Percentiles rank a stretch among this genome's conserved stretches.
These are phyloP conservation scores for Hyposoter didymator DNA, from an alignment of 2,888 invertebrate genomes.

Conservation along the genomic window DNA sequence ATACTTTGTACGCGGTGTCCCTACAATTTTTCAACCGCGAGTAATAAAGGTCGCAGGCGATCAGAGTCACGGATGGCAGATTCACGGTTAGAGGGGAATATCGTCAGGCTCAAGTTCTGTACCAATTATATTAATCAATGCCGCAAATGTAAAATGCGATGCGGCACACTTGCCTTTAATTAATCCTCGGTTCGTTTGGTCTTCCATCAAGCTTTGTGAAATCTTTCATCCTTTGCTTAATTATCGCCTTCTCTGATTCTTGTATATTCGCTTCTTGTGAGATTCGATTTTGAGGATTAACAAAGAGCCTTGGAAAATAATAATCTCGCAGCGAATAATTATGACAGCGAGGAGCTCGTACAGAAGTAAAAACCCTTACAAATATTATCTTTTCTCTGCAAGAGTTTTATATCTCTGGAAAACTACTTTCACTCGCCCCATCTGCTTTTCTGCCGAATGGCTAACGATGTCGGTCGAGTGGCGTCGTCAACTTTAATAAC, in stretches of 20 bases:
- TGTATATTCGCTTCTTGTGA: background rate
- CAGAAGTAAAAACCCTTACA: background rate
- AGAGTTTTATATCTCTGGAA: conserved; percentile 1
- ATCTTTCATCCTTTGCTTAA: background rate
- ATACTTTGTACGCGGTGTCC: too few species aligned
- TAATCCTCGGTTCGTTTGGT: background rate
- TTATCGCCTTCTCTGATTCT: background rate
- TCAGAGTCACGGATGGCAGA: background rate
- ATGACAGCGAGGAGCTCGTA: conserved; percentile 24
- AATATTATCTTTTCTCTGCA: conserved; percentile 8
- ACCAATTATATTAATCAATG: background rate
- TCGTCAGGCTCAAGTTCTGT: background rate
- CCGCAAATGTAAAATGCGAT: background rate
- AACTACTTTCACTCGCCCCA: background rate
- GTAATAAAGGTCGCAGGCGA: too few species aligned
- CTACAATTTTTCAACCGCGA: too few species aligned
- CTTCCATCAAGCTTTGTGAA: background rate
- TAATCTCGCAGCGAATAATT: conserved; percentile 13
- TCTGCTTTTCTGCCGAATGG: conserved; percentile 41
- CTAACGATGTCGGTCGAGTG: conserved; percentile 59
- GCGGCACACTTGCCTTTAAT: background rate
- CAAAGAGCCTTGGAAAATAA: background rate
- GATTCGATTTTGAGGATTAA: background rate
- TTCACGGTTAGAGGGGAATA: background rate
- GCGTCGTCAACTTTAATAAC: conserved; percentile 30